Evolutionary conservation across 2,797 vertebrate genomes (phyloP).

Genomic region (Philypnodon macrostomus): DNA sequence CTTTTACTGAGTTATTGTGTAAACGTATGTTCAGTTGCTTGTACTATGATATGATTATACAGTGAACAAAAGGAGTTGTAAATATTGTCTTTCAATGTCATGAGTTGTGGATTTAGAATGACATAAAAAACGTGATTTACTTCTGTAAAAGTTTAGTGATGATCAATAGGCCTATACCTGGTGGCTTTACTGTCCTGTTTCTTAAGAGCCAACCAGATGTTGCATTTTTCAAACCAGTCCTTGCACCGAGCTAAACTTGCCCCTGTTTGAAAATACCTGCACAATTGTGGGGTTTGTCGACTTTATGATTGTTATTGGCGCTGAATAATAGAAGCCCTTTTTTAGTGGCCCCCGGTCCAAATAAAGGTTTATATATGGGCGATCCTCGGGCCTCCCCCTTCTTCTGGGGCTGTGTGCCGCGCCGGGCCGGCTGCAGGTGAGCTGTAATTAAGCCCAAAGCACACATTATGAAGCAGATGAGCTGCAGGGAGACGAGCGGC

Average conservation of each 20-base stretch:
- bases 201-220: slow-evolving; percentile 53
- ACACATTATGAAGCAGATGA: slow-evolving; percentile 63
- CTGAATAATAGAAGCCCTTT: slow-evolving; percentile 63
- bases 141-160: background rate
- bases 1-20: no score
- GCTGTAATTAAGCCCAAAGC: slow-evolving; percentile 68
- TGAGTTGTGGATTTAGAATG: no score
- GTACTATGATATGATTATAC: no score
- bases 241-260: slow-evolving; percentile 20
- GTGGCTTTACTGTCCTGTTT: background rate
- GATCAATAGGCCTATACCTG: slow-evolving; percentile 1
- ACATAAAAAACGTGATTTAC: no score
- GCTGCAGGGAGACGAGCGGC: slow-evolving; percentile 53
- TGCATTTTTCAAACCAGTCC: slow-evolving; percentile 27
- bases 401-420: slow-evolving; percentile 39
- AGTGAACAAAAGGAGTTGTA: no score
- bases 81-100: no score
- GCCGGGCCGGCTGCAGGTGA: slow-evolving; percentile 65
- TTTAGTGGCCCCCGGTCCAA: slow-evolving; percentile 40
- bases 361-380: slow-evolving; percentile 57
- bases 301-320: slow-evolving; percentile 65
- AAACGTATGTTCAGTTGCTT: no score
- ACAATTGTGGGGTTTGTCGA: slow-evolving; percentile 59
- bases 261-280: slow-evolving; percentile 48
- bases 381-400: slow-evolving; percentile 11